phyloP scores from a whole-genome alignment of 1,140 invertebrate species.

The Proctacanthus coquilletti region DNA sequence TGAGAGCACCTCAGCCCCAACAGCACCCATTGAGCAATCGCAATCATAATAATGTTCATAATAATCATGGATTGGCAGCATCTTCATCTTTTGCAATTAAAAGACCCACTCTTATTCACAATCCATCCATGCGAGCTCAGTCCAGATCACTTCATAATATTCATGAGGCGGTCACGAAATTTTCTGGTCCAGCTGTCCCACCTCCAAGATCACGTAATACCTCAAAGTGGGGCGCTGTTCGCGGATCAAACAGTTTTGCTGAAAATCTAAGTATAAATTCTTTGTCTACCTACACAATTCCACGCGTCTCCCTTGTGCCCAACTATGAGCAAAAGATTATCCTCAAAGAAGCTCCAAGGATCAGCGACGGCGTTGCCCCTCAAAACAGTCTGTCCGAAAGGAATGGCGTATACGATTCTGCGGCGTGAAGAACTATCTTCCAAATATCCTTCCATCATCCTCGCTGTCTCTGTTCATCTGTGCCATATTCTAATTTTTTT shows the following conservation, averaged over 20 bases:
- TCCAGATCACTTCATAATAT: constrained; percentile 20
- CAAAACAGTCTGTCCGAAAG: no score
- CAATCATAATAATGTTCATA: neutral
- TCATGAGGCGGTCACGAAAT: constrained; percentile 12
- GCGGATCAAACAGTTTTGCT: constrained; percentile 4
- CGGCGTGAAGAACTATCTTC: no score
- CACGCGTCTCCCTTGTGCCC: constrained; percentile 7
- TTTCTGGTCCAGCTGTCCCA: constrained; percentile 1
- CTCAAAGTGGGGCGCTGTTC: constrained; percentile 4
- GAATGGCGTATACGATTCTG: no score
- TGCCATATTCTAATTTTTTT: no score
- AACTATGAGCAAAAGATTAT: constrained; percentile 1
- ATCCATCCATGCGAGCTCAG: constrained; percentile 11
- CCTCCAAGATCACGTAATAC: neutral
- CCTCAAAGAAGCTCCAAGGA: no score
- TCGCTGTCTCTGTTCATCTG: no score
- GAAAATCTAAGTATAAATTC: neutral
- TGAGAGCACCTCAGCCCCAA: no score
- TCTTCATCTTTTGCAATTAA: constrained; percentile 27
- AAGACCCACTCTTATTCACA: constrained; percentile 17
- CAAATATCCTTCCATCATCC: no score
- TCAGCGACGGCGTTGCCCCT: neutral
- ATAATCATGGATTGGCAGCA: constrained; percentile 17
- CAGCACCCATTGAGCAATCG: neutral
- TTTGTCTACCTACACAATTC: constrained; percentile 6